A percentile compares a stretch with the other conserved stretches of the same genome.
Evolutionary conservation across 2,888 invertebrate species (phyloP).

Genomic region (Dryobotodes eremita): DNA sequence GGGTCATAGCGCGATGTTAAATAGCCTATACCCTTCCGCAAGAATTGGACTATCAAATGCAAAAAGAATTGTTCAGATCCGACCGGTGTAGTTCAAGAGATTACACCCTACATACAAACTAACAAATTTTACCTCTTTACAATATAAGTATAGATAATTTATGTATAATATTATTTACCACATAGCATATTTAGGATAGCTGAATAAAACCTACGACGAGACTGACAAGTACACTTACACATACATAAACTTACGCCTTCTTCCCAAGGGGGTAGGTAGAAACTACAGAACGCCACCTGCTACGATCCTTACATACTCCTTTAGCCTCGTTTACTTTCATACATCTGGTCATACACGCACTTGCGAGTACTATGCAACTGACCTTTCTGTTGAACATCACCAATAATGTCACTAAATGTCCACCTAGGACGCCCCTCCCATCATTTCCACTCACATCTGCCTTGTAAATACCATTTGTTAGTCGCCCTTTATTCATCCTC

Average conservation of each 20-base stretch:
- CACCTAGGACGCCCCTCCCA: not conserved
- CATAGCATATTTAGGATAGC: constrained; percentile 55
- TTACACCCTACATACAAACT: too few relatives aligned
- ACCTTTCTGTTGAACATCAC: not conserved
- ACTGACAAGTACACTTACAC: constrained; percentile 1
- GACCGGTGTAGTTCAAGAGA: too few relatives aligned
- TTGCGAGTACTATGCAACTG: not conserved
- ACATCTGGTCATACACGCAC: not conserved
- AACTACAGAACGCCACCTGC: not conserved
- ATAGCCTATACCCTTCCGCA: too few relatives aligned
- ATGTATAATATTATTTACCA: too few relatives aligned
- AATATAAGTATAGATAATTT: too few relatives aligned
- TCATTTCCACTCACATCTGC: not conserved
- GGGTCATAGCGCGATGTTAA: too few relatives aligned
- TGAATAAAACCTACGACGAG: too few relatives aligned
- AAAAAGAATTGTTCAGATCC: too few relatives aligned
- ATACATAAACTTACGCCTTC: not conserved
- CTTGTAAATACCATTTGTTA: too few relatives aligned
- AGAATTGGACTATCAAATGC: too few relatives aligned
- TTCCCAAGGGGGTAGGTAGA: not conserved
- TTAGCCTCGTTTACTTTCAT: not conserved
- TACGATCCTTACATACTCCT: not conserved
- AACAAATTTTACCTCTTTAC: too few relatives aligned
- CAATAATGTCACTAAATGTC: not conserved
- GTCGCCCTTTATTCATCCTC: too few relatives aligned